Conservation (phyloP, 2,113 vertebrate genomes). For the Takifugu flavidus region DNA sequence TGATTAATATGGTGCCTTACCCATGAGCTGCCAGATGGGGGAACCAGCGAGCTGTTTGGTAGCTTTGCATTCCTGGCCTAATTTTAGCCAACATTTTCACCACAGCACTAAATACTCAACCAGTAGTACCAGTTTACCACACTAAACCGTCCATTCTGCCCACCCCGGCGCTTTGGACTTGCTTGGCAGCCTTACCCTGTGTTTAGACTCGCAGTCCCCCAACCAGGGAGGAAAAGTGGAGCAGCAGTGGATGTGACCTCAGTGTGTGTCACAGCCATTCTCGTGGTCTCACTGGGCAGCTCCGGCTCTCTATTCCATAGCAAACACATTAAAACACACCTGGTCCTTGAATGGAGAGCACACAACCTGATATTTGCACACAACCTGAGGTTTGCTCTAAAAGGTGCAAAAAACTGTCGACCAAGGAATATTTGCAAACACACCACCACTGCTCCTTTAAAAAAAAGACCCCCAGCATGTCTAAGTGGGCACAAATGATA, state of each 20-base stretch:
- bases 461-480: not conserved
- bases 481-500: conserved; percentile 22
- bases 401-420: too few relatives aligned
- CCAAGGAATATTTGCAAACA: too few relatives aligned
- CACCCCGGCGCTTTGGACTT: not conserved
- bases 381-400: too few relatives aligned
- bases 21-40: conserved; percentile 41
- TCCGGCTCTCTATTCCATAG: not conserved
- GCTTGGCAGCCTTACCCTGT: conserved; percentile 15
- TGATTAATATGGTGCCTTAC: conserved; percentile 3
- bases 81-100: conserved; percentile 15
- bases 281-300: not conserved
- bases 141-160: too few relatives aligned
- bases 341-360: not conserved
- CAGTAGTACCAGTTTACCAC: conserved; percentile 1
- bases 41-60: conserved; percentile 28
- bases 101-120: conserved; percentile 4
- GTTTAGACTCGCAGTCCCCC: conserved; percentile 18
- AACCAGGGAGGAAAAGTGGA: conserved; percentile 42
- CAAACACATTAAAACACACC: not conserved
- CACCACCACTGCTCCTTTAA: too few relatives aligned
- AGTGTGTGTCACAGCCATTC: too few relatives aligned
- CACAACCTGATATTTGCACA: not conserved
- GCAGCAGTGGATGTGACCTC: conserved; percentile 31
- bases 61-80: not conserved